Percentiles rank a stretch among this genome's conserved stretches.
These are phyloP conservation scores for Dicentrarchus labrax DNA, from an alignment of 2,113 vertebrate genomes.

Conservation along the genomic window DNA sequence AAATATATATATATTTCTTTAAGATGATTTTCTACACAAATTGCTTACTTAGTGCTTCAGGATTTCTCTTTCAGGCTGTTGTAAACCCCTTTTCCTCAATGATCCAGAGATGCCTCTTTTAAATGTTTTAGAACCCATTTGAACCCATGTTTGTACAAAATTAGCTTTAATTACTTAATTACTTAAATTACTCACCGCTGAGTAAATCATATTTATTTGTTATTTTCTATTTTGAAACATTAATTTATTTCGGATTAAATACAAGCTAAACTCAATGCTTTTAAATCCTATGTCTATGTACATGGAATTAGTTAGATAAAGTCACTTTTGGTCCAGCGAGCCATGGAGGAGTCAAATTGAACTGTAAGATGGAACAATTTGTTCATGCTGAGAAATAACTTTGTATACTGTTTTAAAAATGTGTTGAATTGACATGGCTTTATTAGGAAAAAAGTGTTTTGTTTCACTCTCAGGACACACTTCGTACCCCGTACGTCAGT, in stretches of 20 bases:
- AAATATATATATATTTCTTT: not conserved
- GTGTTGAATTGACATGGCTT: not conserved
- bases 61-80: not conserved
- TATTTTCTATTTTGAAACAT: not conserved
- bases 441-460: not conserved
- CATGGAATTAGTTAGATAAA: not conserved
- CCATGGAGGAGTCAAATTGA: not conserved
- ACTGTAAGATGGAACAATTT: not conserved
- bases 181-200: not conserved
- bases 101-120: not conserved
- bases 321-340: not conserved
- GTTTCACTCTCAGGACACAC: not conserved
- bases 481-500: not conserved
- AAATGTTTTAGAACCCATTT: not conserved
- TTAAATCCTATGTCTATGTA: not conserved
- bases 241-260: not conserved
- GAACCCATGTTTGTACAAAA: not conserved
- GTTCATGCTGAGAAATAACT: not conserved
- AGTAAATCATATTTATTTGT: not conserved
- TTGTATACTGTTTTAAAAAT: too few species aligned
- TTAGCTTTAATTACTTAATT: too few species aligned
- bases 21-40: not conserved
- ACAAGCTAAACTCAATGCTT: not conserved
- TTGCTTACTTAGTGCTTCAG: not conserved
- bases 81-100: rapidly evolving